These are phyloP conservation scores for Coturnix japonica DNA, from an alignment of 2,113 vertebrate genomes.

Conservation along the genomic window DNA sequence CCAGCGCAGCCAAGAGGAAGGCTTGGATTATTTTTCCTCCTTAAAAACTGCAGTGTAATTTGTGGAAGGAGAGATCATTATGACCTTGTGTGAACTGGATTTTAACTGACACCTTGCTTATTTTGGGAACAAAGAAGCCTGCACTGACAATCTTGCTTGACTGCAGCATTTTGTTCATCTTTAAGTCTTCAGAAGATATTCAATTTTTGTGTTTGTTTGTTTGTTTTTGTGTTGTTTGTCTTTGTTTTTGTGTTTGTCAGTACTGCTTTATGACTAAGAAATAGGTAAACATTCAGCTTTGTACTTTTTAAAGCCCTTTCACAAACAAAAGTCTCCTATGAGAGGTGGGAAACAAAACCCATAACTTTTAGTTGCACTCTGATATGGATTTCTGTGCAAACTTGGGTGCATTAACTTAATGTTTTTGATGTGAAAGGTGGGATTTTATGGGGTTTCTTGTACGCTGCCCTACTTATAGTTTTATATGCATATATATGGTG, in stretches of 20 bases:
- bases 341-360: background rate
- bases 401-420: background rate
- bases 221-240: too few relatives aligned
- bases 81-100: conserved; percentile 36
- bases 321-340: background rate
- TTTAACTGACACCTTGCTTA: conserved; percentile 23
- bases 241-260: too few relatives aligned
- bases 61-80: conserved; percentile 14
- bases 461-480: background rate
- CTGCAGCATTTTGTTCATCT: background rate
- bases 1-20: background rate
- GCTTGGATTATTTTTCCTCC: background rate
- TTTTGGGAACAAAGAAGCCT: background rate
- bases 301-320: background rate
- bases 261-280: background rate
- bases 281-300: background rate
- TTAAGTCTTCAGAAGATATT: background rate
- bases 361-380: background rate
- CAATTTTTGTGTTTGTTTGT: background rate
- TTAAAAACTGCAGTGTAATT: background rate
- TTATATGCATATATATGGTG: background rate
- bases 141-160: conserved; percentile 12
- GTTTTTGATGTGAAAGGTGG: background rate
- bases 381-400: background rate
- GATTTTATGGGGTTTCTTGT: background rate